Conservation (phyloP, 2,888 invertebrate genomes). For the Drosophila kokeensis region DNA sequence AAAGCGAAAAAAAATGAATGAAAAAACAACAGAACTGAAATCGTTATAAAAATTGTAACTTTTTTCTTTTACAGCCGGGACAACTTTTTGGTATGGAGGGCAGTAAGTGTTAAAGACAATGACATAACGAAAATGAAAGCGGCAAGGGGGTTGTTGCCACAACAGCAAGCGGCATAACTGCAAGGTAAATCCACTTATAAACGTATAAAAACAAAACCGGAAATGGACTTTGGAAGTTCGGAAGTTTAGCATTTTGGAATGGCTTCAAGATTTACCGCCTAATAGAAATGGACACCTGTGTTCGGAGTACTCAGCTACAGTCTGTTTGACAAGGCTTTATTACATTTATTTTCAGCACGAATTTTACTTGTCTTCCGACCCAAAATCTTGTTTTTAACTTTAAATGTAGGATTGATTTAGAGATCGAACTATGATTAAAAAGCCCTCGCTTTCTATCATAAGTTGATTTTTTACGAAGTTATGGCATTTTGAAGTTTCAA, state of each 20-base stretch:
- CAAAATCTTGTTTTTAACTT: no score
- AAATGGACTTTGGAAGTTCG: constrained; percentile 32
- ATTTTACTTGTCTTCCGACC: no score
- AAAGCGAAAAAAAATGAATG: constrained; percentile 22
- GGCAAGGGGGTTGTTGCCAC: constrained; percentile 18
- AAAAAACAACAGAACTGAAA: constrained; percentile 53
- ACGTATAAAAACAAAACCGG: constrained; percentile 42
- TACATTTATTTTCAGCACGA: no score
- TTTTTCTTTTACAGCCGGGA: constrained; percentile 57
- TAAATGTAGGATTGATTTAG: no score
- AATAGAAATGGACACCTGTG: constrained; percentile 15
- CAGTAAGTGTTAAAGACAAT: constrained; percentile 50
- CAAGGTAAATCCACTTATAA: constrained; percentile 48
- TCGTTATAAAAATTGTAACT: constrained; percentile 68
- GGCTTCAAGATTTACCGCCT: constrained; percentile 16
- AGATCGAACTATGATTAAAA: no score
- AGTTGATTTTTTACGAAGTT: no score
- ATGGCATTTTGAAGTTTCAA: no score
- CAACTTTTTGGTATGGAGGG: constrained; percentile 42
- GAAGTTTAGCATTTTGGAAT: constrained; percentile 14
- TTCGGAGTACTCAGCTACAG: neutral
- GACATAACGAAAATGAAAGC: constrained; percentile 63
- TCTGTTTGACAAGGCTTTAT: no score
- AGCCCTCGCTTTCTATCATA: no score
- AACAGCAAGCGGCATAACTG: constrained; percentile 20